These are phyloP conservation scores for Corythornis vintsioides DNA, from an alignment of 2,113 vertebrate species.

Conservation along the genomic window DNA sequence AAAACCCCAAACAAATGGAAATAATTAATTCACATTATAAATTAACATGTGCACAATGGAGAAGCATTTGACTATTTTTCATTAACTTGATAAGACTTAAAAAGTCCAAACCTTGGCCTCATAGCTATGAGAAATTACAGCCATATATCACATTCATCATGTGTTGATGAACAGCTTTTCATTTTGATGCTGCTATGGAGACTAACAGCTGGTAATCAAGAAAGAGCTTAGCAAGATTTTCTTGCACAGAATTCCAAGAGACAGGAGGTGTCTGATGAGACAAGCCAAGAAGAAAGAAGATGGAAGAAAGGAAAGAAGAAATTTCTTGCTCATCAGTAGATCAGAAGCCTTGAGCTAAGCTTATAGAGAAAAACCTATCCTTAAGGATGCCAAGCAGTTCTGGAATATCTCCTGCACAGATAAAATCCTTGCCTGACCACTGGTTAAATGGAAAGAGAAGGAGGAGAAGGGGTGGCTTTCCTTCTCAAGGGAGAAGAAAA, in stretches of 20 bases:
- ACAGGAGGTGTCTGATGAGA: not conserved
- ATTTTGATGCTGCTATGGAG: not conserved
- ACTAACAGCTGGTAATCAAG: not conserved
- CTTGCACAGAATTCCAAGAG: not conserved
- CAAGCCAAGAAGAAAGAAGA: not conserved
- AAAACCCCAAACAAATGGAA: not conserved
- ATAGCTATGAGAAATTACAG: slow-evolving; percentile 69
- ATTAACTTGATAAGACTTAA: slow-evolving; percentile 65
- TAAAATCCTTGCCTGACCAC: not conserved
- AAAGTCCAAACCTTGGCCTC: not conserved
- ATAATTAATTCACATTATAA: slow-evolving; percentile 75
- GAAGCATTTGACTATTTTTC: slow-evolving; percentile 53
- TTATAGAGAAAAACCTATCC: not conserved
- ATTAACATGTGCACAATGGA: slow-evolving; percentile 57
- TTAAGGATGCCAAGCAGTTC: not conserved
- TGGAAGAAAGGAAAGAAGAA: not conserved
- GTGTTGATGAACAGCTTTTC: slow-evolving; percentile 13
- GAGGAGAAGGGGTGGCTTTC: not conserved
- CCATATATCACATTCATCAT: slow-evolving; percentile 56
- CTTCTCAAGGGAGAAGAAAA: not conserved
- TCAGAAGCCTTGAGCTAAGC: not conserved
- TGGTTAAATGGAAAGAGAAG: not conserved
- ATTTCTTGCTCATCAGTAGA: not conserved
- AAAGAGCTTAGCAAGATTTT: not conserved
- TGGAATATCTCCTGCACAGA: not conserved